phyloP scores from a whole-genome alignment of 2,797 vertebrate species.

The Spheniscus humboldti region DNA sequence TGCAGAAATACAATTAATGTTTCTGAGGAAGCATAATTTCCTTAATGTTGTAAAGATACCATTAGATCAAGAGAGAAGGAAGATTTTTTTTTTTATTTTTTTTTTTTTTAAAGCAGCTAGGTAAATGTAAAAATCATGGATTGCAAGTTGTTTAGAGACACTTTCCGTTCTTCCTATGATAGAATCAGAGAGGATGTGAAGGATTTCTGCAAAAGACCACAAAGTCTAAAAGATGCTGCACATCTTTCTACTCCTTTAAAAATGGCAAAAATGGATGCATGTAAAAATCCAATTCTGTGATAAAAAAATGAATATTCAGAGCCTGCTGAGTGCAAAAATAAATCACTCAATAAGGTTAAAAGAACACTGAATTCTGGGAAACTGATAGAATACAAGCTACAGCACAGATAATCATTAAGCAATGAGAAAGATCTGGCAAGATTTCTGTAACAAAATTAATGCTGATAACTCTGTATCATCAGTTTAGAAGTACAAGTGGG shows the following conservation, averaged over 20 bases:
- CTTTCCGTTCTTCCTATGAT: background rate
- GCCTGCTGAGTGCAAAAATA: constrained; percentile 33
- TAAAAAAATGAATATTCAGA: constrained; percentile 28
- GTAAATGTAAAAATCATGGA: background rate
- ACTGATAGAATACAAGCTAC: constrained; percentile 20
- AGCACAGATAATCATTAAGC: constrained; percentile 37
- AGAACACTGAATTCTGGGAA: constrained; percentile 53
- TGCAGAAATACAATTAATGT: background rate
- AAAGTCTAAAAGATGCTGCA: background rate
- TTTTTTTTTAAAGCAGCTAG: background rate
- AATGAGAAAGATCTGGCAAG: constrained; percentile 53
- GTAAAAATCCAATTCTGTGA: background rate
- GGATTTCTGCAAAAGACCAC: background rate
- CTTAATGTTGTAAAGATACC: background rate
- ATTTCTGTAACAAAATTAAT: constrained; percentile 55
- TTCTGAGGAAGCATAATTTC: background rate
- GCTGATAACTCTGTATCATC: constrained; percentile 53
- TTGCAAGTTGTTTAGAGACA: background rate
- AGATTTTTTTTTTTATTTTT: background rate
- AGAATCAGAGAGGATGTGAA: background rate
- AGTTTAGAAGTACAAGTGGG: constrained; percentile 51
- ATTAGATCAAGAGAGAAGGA: background rate
- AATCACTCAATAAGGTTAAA: constrained; percentile 51
- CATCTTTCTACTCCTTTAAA: background rate
- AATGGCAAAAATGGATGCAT: background rate